Percentiles rank a stretch among this genome's conserved stretches.
phyloP scores from a whole-genome alignment of 2,888 invertebrate genomes.

The Rhamnusium bicolor region DNA sequence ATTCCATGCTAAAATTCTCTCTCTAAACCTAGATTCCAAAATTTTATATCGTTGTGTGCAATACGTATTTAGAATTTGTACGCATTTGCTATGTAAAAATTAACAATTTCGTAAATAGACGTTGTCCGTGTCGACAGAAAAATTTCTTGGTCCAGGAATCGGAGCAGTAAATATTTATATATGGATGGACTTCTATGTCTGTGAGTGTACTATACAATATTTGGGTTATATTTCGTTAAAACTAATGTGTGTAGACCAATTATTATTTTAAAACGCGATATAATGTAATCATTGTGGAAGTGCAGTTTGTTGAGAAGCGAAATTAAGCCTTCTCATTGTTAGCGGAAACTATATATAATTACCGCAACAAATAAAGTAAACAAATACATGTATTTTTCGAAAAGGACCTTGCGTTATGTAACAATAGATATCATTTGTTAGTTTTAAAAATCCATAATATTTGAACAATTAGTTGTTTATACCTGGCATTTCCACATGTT shows the following conservation, averaged over 20 bases:
- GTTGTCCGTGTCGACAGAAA: no score
- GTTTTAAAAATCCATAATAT: constrained; percentile 35
- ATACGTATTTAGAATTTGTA: no score
- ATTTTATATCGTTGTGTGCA: no score
- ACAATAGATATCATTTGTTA: constrained; percentile 15
- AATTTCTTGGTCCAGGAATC: no score
- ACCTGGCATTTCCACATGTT: constrained; percentile 28
- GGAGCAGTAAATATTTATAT: no score
- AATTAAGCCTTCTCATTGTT: neutral
- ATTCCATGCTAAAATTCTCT: no score
- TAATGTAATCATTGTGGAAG: neutral
- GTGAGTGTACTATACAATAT: no score
- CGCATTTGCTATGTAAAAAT: no score
- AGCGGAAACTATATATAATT: neutral
- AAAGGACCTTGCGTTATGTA: constrained; percentile 20
- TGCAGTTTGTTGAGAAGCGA: neutral
- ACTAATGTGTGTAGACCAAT: neutral
- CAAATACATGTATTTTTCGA: neutral
- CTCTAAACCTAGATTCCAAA: no score
- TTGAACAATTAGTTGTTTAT: constrained; percentile 33
- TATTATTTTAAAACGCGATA: neutral
- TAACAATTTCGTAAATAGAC: no score
- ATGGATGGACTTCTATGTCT: no score
- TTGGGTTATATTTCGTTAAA: neutral
- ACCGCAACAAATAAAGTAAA: neutral